A percentile compares a stretch with the other conserved stretches of the same genome.
Evolutionary conservation across 2,888 invertebrate genomes (phyloP).

Genomic region (Caenorhabditis sp.): DNA sequence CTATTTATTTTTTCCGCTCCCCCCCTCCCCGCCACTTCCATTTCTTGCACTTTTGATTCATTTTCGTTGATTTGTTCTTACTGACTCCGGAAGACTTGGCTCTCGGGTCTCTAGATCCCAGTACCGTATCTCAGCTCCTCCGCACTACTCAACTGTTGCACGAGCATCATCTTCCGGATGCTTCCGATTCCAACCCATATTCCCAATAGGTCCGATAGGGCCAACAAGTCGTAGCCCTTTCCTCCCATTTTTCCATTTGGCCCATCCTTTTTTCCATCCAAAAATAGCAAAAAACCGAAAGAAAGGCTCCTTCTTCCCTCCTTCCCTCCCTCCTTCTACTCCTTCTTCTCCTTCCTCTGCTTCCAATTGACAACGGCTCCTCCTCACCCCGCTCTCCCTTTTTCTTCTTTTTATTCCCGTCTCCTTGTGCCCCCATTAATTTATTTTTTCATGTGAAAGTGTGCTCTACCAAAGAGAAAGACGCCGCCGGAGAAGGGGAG

Average conservation of each 20-base stretch:
- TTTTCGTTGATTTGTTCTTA: not conserved
- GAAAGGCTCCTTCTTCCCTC: slow-evolving; percentile 6
- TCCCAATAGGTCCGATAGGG: slow-evolving; percentile 43
- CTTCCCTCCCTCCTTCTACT: slow-evolving; percentile 33
- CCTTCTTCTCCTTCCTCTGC: slow-evolving; percentile 14
- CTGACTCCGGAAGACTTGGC: not conserved
- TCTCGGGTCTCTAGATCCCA: no score
- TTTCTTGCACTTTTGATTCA: slow-evolving; percentile 4
- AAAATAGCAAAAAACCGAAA: slow-evolving; percentile 33
- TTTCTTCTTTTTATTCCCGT: slow-evolving; percentile 12
- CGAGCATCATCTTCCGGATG: no score
- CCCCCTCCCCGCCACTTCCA: not conserved
- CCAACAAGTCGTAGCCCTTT: slow-evolving; percentile 22
- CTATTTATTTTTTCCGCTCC: slow-evolving; percentile 22
- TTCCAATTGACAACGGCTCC: slow-evolving; percentile 45
- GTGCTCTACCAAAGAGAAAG: slow-evolving; percentile 11
- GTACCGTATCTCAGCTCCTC: no score
- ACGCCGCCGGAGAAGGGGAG: not conserved
- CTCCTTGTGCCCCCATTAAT: slow-evolving; percentile 47
- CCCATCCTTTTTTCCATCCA: slow-evolving; percentile 34
- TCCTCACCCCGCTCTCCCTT: slow-evolving; percentile 25
- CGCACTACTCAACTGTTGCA: no score
- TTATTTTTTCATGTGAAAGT: slow-evolving; percentile 47
- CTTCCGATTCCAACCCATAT: slow-evolving; percentile 15
- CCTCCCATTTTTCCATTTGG: slow-evolving; percentile 47